These are phyloP conservation scores for Lerista edwardsae DNA, from an alignment of 2,797 vertebrate species.

Conservation along the genomic window DNA sequence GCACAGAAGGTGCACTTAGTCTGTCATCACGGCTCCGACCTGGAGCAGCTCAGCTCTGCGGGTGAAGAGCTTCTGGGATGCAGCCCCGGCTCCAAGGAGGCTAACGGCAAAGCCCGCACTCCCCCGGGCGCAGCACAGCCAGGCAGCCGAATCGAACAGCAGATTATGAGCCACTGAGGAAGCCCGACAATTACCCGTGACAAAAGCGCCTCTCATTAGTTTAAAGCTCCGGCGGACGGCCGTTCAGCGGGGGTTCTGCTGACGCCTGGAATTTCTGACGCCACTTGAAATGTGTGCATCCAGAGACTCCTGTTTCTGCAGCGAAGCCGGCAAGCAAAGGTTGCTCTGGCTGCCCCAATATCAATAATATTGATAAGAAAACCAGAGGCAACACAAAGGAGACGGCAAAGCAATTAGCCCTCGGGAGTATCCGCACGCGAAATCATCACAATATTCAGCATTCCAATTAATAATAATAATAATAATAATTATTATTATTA, in stretches of 20 bases:
- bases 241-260: slow-evolving; percentile 32
- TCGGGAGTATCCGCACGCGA: slow-evolving; percentile 7
- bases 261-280: slow-evolving; percentile 18
- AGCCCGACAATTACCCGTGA: slow-evolving; percentile 18
- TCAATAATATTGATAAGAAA: slow-evolving; percentile 54
- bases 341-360: slow-evolving; percentile 26
- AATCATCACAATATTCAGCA: slow-evolving; percentile 27
- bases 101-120: neutral
- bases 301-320: neutral
- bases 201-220: slow-evolving; percentile 28
- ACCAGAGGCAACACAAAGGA: slow-evolving; percentile 23
- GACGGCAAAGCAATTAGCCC: neutral
- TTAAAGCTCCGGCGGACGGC: slow-evolving; percentile 18
- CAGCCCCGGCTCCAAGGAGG: neutral
- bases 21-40: neutral
- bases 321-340: slow-evolving; percentile 42
- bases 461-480: slow-evolving; percentile 39
- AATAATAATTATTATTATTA: slow-evolving; percentile 52
- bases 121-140: neutral
- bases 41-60: neutral
- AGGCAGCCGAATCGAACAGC: neutral
- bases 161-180: neutral
- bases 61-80: neutral
- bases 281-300: neutral
- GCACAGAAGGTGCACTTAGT: neutral